These are phyloP conservation scores for Disparrhopalites patrizii DNA, from an alignment of 2,888 invertebrate genomes.

Conservation along the genomic window DNA sequence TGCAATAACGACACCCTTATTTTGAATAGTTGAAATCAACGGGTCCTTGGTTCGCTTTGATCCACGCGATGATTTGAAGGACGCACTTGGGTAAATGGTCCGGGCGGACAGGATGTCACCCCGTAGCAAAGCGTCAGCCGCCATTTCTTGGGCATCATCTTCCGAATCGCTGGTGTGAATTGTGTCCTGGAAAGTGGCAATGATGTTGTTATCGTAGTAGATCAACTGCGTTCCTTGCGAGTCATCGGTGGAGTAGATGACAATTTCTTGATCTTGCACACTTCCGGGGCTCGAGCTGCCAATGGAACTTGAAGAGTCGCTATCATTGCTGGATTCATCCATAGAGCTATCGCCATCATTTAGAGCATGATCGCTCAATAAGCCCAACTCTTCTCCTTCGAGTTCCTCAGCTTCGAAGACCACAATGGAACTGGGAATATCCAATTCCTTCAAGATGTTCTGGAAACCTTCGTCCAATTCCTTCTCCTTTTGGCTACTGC, in stretches of 20 bases:
- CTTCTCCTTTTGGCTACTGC: not conserved
- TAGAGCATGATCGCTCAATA: not conserved
- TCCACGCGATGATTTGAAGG: not conserved
- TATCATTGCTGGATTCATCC: conserved; percentile 13
- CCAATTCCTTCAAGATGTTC: not conserved
- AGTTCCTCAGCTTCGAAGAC: not conserved
- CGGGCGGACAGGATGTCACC: conserved; percentile 35
- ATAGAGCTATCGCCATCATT: not conserved
- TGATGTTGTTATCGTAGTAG: not conserved
- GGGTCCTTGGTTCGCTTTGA: not conserved
- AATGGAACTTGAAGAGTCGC: not conserved
- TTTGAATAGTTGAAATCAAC: too few species aligned
- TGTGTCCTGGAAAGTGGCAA: not conserved
- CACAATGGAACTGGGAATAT: not conserved
- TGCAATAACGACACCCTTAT: too few species aligned
- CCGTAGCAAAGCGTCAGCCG: conserved; percentile 38
- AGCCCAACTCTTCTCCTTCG: conserved; percentile 5
- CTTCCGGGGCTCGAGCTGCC: not conserved
- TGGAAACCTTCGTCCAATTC: conserved; percentile 1
- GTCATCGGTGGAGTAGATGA: not conserved
- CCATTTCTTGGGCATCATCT: conserved; percentile 35
- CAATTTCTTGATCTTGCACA: not conserved
- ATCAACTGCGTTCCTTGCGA: too few species aligned
- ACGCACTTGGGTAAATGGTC: conserved; percentile 5
- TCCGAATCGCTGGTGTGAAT: conserved; percentile 23